Evolutionary conservation across 2,797 vertebrate species (phyloP).

Genomic region (Myiothlypis coronata): DNA sequence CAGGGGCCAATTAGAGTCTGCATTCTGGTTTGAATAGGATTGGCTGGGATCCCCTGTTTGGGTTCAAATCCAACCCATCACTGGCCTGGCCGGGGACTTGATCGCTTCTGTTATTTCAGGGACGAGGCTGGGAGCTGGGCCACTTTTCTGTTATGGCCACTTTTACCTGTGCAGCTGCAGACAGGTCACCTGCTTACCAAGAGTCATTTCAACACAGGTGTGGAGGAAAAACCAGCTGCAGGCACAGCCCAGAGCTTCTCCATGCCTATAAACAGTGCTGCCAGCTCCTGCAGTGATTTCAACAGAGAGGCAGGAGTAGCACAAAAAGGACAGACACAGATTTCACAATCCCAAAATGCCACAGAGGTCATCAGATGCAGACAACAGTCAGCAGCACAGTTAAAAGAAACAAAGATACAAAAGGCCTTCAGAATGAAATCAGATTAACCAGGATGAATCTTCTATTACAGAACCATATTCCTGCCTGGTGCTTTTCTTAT

Average conservation of each 20-base stretch:
- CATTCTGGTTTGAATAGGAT: background rate
- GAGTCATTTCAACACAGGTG: background rate
- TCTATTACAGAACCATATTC: background rate
- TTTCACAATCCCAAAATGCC: background rate
- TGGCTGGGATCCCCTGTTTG: background rate
- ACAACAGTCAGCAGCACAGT: background rate
- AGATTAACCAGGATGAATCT: background rate
- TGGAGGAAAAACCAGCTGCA: background rate
- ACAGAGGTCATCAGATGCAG: background rate
- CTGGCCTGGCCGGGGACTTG: accelerated
- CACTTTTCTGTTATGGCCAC: too few species aligned
- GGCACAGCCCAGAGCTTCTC: background rate
- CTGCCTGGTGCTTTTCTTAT: background rate
- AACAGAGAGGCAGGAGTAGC: background rate
- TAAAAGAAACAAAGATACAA: background rate
- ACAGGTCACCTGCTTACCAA: background rate
- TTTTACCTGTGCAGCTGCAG: background rate
- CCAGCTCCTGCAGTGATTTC: background rate
- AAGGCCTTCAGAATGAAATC: background rate
- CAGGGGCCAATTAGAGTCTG: background rate
- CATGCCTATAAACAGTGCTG: background rate
- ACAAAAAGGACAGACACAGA: background rate
- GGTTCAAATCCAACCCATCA: accelerated
- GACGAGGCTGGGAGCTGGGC: too few species aligned
- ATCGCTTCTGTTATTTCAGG: too few species aligned